phyloP scores from a whole-genome alignment of 2,113 vertebrate species.

The Platysteira castanea region DNA sequence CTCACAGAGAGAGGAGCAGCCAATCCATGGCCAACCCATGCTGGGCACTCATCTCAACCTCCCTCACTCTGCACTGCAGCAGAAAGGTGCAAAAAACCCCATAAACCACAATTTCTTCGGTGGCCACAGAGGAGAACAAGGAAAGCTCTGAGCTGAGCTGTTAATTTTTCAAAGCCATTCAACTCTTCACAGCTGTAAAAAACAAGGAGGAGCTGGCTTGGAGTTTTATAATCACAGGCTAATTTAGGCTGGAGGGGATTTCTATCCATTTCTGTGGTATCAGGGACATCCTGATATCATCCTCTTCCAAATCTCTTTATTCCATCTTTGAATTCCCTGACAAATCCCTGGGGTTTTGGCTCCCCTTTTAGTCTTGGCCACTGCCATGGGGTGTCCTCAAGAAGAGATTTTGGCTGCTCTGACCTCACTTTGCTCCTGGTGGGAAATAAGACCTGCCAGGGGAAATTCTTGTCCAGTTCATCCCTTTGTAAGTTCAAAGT shows the following conservation, averaged over 20 bases:
- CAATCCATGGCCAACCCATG: background rate
- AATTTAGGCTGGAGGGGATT: background rate
- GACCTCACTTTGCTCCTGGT: background rate
- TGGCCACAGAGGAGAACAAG: background rate
- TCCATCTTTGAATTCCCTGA: background rate
- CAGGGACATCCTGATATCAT: background rate
- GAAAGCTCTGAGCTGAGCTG: background rate
- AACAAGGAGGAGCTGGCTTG: background rate
- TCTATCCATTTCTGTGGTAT: background rate
- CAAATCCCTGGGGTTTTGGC: background rate
- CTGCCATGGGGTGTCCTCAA: background rate
- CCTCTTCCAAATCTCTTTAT: background rate
- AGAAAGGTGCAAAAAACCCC: background rate
- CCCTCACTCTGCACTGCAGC: background rate
- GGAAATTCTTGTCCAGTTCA: background rate
- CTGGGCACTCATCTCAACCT: background rate
- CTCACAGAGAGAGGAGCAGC: background rate
- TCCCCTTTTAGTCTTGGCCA: background rate
- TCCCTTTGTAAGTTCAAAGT: background rate
- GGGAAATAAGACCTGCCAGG: background rate
- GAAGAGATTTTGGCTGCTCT: background rate
- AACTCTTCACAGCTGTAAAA: background rate
- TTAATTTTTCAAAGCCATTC: background rate
- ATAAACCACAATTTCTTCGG: background rate
- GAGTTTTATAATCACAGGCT: background rate